phyloP scores from a whole-genome alignment of 2,113 vertebrate species.

The Lucifuga dentata region DNA sequence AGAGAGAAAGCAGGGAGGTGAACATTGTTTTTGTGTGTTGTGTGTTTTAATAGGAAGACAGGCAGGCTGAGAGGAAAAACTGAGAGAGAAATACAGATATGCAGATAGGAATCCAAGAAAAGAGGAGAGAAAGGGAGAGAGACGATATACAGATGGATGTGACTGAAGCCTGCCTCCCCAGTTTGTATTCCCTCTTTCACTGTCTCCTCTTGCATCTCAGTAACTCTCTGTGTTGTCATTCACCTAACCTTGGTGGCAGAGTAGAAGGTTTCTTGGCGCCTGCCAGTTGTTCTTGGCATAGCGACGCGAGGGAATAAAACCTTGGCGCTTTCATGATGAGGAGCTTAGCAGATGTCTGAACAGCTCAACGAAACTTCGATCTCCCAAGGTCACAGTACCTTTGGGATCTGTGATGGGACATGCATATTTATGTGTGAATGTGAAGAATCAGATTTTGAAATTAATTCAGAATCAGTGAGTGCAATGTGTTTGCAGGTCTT shows the following conservation, averaged over 20 bases:
- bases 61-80: background rate
- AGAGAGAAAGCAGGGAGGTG: background rate
- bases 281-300: slow-evolving; percentile 76
- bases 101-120: slow-evolving; percentile 5
- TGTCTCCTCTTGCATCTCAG: slow-evolving; percentile 52
- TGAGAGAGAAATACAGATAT: background rate
- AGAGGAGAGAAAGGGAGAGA: background rate
- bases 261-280: slow-evolving; percentile 71
- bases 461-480: slow-evolving; percentile 17
- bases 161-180: slow-evolving; percentile 16
- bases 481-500: slow-evolving; percentile 13
- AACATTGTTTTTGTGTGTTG: background rate
- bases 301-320: slow-evolving; percentile 66
- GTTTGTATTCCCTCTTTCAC: slow-evolving; percentile 28
- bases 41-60: slow-evolving; percentile 15
- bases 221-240: slow-evolving; percentile 71
- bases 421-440: slow-evolving; percentile 46
- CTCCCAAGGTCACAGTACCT: slow-evolving; percentile 68
- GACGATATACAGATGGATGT: slow-evolving; percentile 17
- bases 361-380: slow-evolving; percentile 55
- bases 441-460: slow-evolving; percentile 31
- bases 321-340: slow-evolving; percentile 71
- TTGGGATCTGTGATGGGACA: slow-evolving; percentile 45
- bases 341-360: slow-evolving; percentile 76
- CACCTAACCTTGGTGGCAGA: slow-evolving; percentile 75